Evolutionary conservation across 30 jellyfish, hydroid and myxozoan genomes (phyloP).

Genomic region (Aurelia coerulea): DNA sequence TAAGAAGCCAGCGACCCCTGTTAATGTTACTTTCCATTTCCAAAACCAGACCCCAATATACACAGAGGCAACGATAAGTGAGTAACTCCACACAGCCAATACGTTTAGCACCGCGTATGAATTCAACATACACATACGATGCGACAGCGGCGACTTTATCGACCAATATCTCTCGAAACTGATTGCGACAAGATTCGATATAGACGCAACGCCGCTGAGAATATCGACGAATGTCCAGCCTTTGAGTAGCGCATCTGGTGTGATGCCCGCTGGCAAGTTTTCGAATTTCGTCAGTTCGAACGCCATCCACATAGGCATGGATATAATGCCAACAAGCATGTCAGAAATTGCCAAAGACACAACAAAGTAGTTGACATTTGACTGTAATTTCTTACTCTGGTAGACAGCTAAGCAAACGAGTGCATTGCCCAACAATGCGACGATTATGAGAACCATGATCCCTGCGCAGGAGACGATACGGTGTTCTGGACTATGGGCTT

Average conservation of each 20-base stretch:
- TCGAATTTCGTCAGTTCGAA: slow-evolving; percentile 82
- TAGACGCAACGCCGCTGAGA: slow-evolving; percentile 91
- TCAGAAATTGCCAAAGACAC: slow-evolving; percentile 90
- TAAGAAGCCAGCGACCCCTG: slow-evolving; percentile 78
- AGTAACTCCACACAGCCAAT: slow-evolving; percentile 79
- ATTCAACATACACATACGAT: slow-evolving; percentile 84
- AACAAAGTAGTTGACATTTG: slow-evolving; percentile 79
- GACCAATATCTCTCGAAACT: slow-evolving; percentile 96
- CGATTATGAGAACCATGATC: slow-evolving; percentile 68
- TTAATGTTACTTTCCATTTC: slow-evolving; percentile 59
- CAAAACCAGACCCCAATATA: slow-evolving; percentile 59
- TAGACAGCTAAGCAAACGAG: slow-evolving; percentile 93
- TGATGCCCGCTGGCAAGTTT: slow-evolving; percentile 37
- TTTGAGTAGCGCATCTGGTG: slow-evolving; percentile 28
- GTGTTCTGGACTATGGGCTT: slow-evolving; percentile 72
- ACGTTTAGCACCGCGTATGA: slow-evolving; percentile 52
- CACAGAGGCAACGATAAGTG: slow-evolving; percentile 68
- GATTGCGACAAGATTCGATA: slow-evolving; percentile 86
- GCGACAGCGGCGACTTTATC: slow-evolving; percentile 86
- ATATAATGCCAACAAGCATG: slow-evolving; percentile 74
- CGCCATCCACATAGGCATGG: slow-evolving; percentile 93
- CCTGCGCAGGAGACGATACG: slow-evolving; percentile 74
- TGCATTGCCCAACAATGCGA: slow-evolving; percentile 85
- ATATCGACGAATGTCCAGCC: slow-evolving; percentile 88
- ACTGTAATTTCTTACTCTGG: slow-evolving; percentile 73